Evolutionary conservation across 2,888 invertebrate species (phyloP).

Genomic region (Ellobium chinense): DNA sequence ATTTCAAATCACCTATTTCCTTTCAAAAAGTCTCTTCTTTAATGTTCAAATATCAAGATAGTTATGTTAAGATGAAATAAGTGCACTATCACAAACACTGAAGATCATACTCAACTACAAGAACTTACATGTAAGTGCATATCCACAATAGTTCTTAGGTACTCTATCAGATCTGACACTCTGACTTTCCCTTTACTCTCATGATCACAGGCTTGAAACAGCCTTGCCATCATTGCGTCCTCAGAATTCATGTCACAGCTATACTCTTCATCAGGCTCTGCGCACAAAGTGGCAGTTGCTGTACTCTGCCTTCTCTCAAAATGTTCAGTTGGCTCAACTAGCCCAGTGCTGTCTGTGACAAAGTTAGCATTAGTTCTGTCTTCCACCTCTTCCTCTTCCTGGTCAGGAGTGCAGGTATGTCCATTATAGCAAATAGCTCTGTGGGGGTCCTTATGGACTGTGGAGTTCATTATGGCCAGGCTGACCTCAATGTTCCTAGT

Average conservation of each 20-base stretch:
- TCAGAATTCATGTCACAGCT: conserved; percentile 49
- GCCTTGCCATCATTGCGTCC: conserved; percentile 62
- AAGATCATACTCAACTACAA: too few species aligned
- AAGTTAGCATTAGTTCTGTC: not conserved
- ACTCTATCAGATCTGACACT: conserved; percentile 61
- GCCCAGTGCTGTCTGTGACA: not conserved
- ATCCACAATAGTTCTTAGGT: conserved; percentile 53
- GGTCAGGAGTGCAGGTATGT: not conserved
- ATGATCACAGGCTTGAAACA: conserved; percentile 65
- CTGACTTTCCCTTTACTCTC: conserved; percentile 56
- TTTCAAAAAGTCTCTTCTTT: too few species aligned
- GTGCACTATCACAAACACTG: too few species aligned
- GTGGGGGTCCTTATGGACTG: not conserved
- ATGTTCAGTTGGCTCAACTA: not conserved
- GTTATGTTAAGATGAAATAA: too few species aligned
- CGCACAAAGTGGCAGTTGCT: not conserved
- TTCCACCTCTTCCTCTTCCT: not conserved
- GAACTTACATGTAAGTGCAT: conserved; percentile 43
- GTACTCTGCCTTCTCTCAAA: not conserved
- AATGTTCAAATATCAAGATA: too few species aligned
- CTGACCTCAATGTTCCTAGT: not conserved
- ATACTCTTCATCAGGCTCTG: not conserved
- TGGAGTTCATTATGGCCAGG: not conserved
- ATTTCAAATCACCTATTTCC: too few species aligned
- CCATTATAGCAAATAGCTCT: conserved; percentile 4